Base-by-base conservation (phyloP, 1,140 invertebrate genomes). In the Oncopodura yosiiana region DNA sequence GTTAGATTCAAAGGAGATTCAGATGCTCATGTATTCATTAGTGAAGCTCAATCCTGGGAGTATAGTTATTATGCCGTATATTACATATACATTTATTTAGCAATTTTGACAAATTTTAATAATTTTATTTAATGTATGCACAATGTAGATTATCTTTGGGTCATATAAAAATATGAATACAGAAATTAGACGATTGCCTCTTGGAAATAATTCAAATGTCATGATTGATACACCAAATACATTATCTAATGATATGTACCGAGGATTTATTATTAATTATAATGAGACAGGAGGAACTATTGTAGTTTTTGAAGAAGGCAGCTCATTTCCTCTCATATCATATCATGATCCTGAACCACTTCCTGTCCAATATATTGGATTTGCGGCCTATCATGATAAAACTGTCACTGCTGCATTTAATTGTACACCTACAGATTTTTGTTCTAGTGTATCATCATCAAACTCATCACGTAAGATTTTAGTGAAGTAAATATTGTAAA, bases 211-310 rank as follows among this genome's bases (percentile, higher is more conserved):
- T 27, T 30, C 51, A 1, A 32, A 30, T 12, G 39, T 45, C 37
- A 54, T 38, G 27, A 55, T 58, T 2, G 50, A 45, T 26, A 61
- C 60, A n/a, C 55, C 60, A 9, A 36, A 29, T 19, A 51, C 58
- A 12, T 34, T 61, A 38, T 44, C 45, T 21, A 18, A 19, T 4
- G 12, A 38, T 23, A 21, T 51, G 11, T 61, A 44, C 23, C 51
- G 60, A 6, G 60, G 60, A 16, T 61, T 61, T 36, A 18, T 50
- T 18, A 52, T 61, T 55, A 38, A 39, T 14, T 61, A 54, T 29
- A 53, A 61, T 19, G 18, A 34, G 6, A 44, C 39, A 11, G 49
- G 21, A 5, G 54, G 55, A 21, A 37, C 36, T 9, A 16, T 60
- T 6, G 24, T 21, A 34, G 58, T 56, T 18, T 48, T 34, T 26